Conservation (phyloP, 2,113 vertebrate genomes). For the Carassius gibelio region DNA sequence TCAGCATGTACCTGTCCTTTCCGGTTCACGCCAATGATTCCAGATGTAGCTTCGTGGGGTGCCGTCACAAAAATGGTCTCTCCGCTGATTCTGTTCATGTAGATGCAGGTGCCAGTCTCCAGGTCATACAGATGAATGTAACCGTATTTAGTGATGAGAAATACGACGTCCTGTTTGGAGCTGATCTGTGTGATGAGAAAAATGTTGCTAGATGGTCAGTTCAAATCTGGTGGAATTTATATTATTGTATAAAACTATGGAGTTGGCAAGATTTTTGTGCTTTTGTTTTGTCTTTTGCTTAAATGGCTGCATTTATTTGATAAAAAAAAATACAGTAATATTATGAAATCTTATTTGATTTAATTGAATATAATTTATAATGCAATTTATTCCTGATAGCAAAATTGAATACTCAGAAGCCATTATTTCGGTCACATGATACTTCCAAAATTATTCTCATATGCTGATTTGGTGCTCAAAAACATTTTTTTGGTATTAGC, state of each 20-base stretch:
- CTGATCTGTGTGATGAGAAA: conserved; percentile 82
- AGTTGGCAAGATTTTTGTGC: background rate
- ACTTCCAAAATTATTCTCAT: background rate
- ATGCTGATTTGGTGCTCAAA: background rate
- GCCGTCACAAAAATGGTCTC: conserved; percentile 99
- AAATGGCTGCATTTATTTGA: background rate
- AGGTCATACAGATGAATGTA: conserved; percentile 97
- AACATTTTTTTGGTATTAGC: background rate
- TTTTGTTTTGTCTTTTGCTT: background rate
- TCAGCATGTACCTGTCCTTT: conserved; percentile 89
- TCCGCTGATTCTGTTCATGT: conserved; percentile 98
- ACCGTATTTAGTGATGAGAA: conserved; percentile 96
- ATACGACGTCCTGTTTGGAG: conserved; percentile 94
- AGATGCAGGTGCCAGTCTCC: conserved; percentile 98
- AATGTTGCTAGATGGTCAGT: background rate
- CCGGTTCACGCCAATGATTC: conserved; percentile 97
- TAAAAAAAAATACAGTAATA: background rate
- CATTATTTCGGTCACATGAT: background rate
- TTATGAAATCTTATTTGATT: background rate
- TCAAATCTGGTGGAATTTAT: background rate
- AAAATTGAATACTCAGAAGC: background rate
- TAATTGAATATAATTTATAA: background rate
- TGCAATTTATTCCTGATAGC: background rate
- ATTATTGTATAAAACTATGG: background rate
- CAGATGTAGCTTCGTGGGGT: conserved; percentile 95